These are phyloP conservation scores for Lasioglossum albipes DNA, from an alignment of 1,140 invertebrate species.

Conservation along the genomic window DNA sequence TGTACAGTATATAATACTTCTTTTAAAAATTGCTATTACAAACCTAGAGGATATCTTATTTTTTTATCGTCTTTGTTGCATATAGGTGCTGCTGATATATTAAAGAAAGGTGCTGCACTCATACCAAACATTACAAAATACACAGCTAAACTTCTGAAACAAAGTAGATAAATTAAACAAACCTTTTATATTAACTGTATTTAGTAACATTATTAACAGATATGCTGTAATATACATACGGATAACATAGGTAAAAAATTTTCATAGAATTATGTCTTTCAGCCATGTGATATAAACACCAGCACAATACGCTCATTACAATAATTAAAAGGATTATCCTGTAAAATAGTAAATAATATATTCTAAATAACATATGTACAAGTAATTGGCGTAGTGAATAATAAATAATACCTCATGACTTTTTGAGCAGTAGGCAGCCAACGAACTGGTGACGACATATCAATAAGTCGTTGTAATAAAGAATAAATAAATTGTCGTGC, in stretches of 20 bases:
- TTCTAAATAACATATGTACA: slow-evolving; percentile 37
- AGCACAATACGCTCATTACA: slow-evolving; percentile 80
- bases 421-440: slow-evolving; percentile 71
- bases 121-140: slow-evolving; percentile 93
- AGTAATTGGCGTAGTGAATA: slow-evolving; percentile 66
- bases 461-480: slow-evolving; percentile 79
- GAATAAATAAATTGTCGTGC: slow-evolving; percentile 89
- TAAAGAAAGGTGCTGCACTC: slow-evolving; percentile 86
- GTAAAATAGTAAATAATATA: slow-evolving; percentile 53
- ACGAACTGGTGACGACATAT: slow-evolving; percentile 65
- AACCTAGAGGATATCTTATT: slow-evolving; percentile 74
- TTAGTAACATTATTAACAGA: neutral
- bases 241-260: slow-evolving; percentile 91
- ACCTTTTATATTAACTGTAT: slow-evolving; percentile 62
- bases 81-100: slow-evolving; percentile 80
- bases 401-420: slow-evolving; percentile 71
- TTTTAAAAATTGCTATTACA: slow-evolving; percentile 2
- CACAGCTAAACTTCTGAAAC: slow-evolving; percentile 85
- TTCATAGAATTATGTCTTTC: slow-evolving; percentile 86
- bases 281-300: slow-evolving; percentile 87
- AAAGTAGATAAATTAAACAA: slow-evolving; percentile 53
- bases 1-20: slow-evolving; percentile 7
- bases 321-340: slow-evolving; percentile 81
- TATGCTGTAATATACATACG: slow-evolving; percentile 86
- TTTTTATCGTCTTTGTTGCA: slow-evolving; percentile 75